phyloP scores from a whole-genome alignment of 2,888 invertebrate species.

The Schizotus pectinicornis region DNA sequence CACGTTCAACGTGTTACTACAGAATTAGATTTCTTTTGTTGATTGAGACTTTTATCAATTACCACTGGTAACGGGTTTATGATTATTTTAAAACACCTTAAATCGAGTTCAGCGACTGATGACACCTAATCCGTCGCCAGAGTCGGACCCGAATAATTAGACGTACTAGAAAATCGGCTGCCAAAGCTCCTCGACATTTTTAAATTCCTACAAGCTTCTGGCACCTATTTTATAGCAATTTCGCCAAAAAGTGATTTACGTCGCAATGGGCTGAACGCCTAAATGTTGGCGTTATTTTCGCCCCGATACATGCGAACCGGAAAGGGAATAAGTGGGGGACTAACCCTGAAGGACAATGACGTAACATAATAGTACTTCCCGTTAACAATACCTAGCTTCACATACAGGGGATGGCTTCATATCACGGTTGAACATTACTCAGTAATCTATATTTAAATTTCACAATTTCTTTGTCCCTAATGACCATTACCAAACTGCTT shows the following conservation, averaged over 20 bases:
- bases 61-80: background rate
- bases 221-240: background rate
- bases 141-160: no score
- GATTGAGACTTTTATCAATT: constrained; percentile 34
- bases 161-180: no score
- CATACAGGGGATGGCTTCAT: constrained; percentile 19
- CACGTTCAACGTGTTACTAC: constrained; percentile 38
- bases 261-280: background rate
- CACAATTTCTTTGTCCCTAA: constrained; percentile 18
- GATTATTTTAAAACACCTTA: no score
- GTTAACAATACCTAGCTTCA: constrained; percentile 32
- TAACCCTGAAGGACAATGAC: constrained; percentile 34
- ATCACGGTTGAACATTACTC: constrained; percentile 5
- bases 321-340: constrained; percentile 30
- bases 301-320: constrained; percentile 25
- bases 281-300: constrained; percentile 12
- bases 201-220: background rate
- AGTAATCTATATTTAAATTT: constrained; percentile 21
- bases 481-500: constrained; percentile 11
- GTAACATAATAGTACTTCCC: constrained; percentile 40
- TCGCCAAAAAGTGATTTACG: background rate
- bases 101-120: no score
- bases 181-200: background rate
- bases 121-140: no score
- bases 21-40: constrained; percentile 39